Conservation (phyloP, 2,113 vertebrate species). For the Bubo scandiacus region DNA sequence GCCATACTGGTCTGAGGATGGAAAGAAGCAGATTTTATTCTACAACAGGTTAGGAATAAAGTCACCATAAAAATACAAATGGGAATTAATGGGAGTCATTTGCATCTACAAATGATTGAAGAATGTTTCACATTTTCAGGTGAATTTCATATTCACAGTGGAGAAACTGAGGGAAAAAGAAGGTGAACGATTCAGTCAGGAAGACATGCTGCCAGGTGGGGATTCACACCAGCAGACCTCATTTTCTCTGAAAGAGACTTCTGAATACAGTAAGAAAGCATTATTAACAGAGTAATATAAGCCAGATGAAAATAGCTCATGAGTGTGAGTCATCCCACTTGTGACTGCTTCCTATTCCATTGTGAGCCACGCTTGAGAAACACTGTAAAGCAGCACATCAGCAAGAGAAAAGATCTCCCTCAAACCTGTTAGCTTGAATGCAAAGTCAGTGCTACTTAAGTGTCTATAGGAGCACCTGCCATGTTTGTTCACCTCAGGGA, state of each 20-base stretch:
- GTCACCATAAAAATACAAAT: background rate
- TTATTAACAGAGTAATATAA: background rate
- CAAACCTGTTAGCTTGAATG: background rate
- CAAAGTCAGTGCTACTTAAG: background rate
- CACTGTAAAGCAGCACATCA: background rate
- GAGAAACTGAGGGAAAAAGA: slow-evolving; percentile 6
- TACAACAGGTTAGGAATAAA: background rate
- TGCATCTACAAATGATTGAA: background rate
- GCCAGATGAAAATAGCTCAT: slow-evolving; percentile 36
- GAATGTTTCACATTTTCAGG: background rate
- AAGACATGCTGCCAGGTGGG: background rate
- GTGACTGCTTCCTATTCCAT: slow-evolving; percentile 14
- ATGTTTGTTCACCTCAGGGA: background rate
- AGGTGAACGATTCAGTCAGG: background rate
- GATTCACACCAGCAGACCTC: background rate
- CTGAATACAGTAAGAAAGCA: slow-evolving; percentile 9
- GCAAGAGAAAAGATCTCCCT: background rate
- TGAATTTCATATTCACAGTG: background rate
- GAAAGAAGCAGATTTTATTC: background rate
- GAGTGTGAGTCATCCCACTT: slow-evolving; percentile 46
- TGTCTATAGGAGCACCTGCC: background rate
- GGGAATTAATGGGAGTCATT: background rate
- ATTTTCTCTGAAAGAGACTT: slow-evolving; percentile 11
- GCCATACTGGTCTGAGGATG: background rate
- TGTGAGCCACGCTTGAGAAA: background rate